phyloP scores from a whole-genome alignment of 1,140 invertebrate genomes.

The Eupeodes corollae region DNA sequence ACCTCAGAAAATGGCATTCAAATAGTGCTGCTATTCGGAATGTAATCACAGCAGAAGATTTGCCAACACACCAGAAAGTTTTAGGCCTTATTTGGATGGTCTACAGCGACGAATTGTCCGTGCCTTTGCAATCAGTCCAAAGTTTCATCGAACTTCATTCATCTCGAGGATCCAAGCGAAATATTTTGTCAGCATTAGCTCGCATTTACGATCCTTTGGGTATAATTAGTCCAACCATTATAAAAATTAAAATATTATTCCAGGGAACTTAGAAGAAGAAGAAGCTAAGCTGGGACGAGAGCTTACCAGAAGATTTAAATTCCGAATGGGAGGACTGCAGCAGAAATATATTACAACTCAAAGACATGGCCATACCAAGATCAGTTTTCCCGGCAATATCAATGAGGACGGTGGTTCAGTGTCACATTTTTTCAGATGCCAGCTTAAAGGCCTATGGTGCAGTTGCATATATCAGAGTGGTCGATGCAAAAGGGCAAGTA shows the following conservation, averaged over 20 bases:
- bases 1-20: conserved; percentile 2
- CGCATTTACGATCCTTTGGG: conserved; percentile 33
- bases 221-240: conserved; percentile 23
- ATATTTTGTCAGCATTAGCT: conserved; percentile 20
- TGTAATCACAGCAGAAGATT: too few relatives aligned
- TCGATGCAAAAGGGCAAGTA: conserved; percentile 16
- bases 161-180: conserved; percentile 14
- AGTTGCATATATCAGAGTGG: too few relatives aligned
- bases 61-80: background rate
- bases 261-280: conserved; percentile 28
- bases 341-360: too few relatives aligned
- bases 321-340: too few relatives aligned
- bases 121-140: background rate
- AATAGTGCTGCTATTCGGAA: too few relatives aligned
- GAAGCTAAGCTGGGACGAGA: conserved; percentile 29
- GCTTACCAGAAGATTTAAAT: too few relatives aligned
- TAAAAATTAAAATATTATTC: conserved; percentile 29
- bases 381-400: too few relatives aligned
- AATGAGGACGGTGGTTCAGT: conserved; percentile 4
- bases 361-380: too few relatives aligned
- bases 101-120: background rate
- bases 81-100: background rate
- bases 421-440: conserved; percentile 23
- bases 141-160: background rate
- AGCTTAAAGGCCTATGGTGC: conserved; percentile 21